Base-by-base conservation (phyloP, 2,888 invertebrate genomes). In the Dysmachus trigonus region DNA sequence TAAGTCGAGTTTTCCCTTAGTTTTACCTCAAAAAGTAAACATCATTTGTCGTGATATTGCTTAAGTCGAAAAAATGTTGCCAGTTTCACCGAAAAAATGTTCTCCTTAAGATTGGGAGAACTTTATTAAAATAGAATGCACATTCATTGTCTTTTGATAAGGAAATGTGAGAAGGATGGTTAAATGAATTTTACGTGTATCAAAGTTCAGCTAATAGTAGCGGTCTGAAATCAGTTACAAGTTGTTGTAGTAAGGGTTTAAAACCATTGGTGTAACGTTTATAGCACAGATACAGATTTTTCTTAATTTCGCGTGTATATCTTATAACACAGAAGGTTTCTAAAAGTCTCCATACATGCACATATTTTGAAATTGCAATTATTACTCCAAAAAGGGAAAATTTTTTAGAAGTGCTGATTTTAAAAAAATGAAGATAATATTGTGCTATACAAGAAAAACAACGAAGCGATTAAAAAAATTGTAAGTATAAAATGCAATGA, bases 401-500 rank as follows among this genome's bases (percentile, higher is more conserved):
- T 62, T 53, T 22, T 22, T 22, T 53, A 62, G 15, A 38, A 47
- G 27, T 62, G 62, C 18, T 27, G 27, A 27, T 22, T 22, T 62
- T 7, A 18, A 18, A 41, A 13, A 15, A 18, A 18, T 4, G 2
- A 41, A 33, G n/a, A 27, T n/a, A n/a, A n/a, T n/a, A 41, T 38
- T 51, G 79, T 22, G 47, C 18, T 30, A 51, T 51, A 6, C 15
- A 79, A 30, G 35, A 76, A 22, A 31, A 2, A 27, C 22, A 62
- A 35, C n/a, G 18, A 76, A 76, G 18, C 35, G 22, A 15, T 13
- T 51, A 62, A 79, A 79, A 79, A 22, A 47, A 6, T 79, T 79
- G 79, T 76, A 76, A 76, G 76, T 76, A 76, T 30, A 33, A 79
- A 79, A 79, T 79, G 31, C 18, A 22, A 27, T 10, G 62, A 62